Percentiles rank a stretch among this genome's conserved stretches.
Evolutionary conservation across 2,888 invertebrate genomes (phyloP).

Genomic region (Agrochola litura): DNA sequence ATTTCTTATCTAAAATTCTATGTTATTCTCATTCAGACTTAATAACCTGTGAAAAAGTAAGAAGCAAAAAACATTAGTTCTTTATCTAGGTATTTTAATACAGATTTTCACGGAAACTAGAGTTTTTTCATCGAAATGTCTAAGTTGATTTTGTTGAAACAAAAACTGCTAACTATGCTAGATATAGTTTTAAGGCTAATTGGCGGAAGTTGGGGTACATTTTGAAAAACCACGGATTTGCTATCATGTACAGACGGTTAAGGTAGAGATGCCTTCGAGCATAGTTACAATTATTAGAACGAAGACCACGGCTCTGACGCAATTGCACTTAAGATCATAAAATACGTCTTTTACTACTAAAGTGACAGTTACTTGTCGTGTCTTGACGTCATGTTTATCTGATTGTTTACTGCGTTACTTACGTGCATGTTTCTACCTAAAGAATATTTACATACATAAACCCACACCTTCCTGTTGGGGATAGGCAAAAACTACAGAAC

Average conservation of each 20-base stretch:
- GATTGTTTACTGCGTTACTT: conserved; percentile 13
- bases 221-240: neutral
- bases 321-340: neutral
- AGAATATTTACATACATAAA: conserved; percentile 17
- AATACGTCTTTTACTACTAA: neutral
- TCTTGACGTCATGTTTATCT: neutral
- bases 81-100: conserved; percentile 43
- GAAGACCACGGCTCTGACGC: neutral
- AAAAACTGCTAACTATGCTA: conserved; percentile 44
- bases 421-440: neutral
- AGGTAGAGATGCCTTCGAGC: neutral
- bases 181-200: conserved; percentile 38
- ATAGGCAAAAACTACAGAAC: neutral
- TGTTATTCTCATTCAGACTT: conserved; percentile 42
- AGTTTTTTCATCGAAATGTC: conserved; percentile 53
- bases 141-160: conserved; percentile 35
- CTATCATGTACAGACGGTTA: neutral
- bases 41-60: conserved; percentile 46
- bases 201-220: neutral
- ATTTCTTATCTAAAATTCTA: conserved; percentile 26
- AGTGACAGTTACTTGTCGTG: neutral
- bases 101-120: conserved; percentile 42
- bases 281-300: neutral
- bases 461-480: neutral
- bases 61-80: conserved; percentile 43